Evolutionary conservation across 1,140 invertebrate genomes (phyloP), one percentile per base, ranked within the genome.

Genomic region (Chlorops oryzae): DNA sequence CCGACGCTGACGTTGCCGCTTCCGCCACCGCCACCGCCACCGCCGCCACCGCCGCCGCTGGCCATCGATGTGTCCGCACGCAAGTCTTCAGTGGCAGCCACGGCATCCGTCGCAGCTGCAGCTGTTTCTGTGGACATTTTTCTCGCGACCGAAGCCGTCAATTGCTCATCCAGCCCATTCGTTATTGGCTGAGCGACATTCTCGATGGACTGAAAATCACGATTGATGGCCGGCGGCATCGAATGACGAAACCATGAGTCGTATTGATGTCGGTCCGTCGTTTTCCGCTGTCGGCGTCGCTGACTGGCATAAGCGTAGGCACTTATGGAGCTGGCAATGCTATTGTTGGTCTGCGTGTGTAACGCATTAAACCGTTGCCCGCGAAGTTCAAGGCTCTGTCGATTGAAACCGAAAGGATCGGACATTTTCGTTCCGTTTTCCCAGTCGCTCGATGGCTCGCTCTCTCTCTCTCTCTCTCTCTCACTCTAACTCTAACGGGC

Each of bases 191-290:
- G 59, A 9, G 62, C 56, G 2, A 67, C 47, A 47, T 67, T 61
- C 32, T 67, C 64, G 51, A 67, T 43, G 0, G 64, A 67, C 23
- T 67, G 64, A 28, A 67, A 67, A 28, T 67, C 64, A 3, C 64
- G 52, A 50, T 59, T 63, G 6, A 67, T 51, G 12, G 64, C 64
- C 38, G 64, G 64, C 25, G 64, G 64, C 64, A 67, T 67, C 1
- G 64, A 67, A 47, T 67, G 64, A 0, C 64, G 62, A 47, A 67
- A 67, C 64, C 64, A 67, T 3, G 64, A 67, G 38, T 67, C 64
- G n/a, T n/a, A n/a, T 45, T 67, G 64, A 1, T 64, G 60, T 18
- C 62, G 58, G 42, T 65, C 58, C 2, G 56, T 39, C 10, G 55
- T 44, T 2, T 62, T 42, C 23, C 67, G 65, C 37, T 67, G 64